These are phyloP conservation scores for Nymphicus hollandicus DNA, from an alignment of 2,113 vertebrate genomes.

Conservation along the genomic window DNA sequence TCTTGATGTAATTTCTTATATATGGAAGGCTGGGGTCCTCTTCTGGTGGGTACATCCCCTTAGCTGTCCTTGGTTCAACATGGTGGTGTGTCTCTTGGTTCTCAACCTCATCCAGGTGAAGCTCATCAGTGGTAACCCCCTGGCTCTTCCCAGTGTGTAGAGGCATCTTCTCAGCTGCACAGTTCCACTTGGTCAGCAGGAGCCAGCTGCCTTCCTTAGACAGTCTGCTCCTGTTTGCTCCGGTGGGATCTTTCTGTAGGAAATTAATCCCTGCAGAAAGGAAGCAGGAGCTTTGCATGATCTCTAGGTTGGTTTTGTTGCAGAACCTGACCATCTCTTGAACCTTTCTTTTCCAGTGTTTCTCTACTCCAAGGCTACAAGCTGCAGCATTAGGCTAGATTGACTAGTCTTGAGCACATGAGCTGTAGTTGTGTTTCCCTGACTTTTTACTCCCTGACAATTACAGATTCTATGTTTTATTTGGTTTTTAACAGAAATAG, in stretches of 20 bases:
- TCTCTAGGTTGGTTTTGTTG: neutral
- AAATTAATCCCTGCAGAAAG: neutral
- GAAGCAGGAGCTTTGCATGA: neutral
- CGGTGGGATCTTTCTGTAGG: neutral
- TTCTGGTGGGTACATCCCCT: neutral
- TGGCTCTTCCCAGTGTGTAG: neutral
- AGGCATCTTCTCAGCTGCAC: neutral
- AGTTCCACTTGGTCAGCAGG: rapidly evolving
- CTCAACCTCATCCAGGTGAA: neutral
- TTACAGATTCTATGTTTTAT: neutral
- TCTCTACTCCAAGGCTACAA: neutral
- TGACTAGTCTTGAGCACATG: neutral
- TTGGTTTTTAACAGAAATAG: neutral
- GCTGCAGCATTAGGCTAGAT: neutral
- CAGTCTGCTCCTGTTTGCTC: neutral
- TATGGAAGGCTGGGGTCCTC: neutral
- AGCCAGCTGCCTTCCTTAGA: neutral
- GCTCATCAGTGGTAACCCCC: neutral
- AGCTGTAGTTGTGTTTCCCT: neutral
- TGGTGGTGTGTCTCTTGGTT: neutral
- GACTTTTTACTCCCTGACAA: neutral
- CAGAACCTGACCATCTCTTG: neutral
- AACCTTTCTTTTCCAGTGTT: neutral
- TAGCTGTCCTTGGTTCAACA: neutral
- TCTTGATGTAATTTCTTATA: neutral